phyloP scores from a whole-genome alignment of 2,113 vertebrate genomes.

The Archilochus colubris region DNA sequence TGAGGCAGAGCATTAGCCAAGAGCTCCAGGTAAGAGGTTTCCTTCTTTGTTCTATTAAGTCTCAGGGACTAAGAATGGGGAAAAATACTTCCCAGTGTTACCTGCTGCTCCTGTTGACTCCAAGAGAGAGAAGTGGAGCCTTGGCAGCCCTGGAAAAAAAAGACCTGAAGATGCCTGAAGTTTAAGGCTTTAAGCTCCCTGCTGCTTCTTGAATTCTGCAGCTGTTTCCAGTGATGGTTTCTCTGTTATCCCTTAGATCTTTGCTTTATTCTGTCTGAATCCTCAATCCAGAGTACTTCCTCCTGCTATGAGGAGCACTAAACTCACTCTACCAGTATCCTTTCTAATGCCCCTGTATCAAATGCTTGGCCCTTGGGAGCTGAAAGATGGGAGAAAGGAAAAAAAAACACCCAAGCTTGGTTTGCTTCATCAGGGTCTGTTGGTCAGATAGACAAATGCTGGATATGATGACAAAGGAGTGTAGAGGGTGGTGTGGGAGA shows the following conservation, averaged over 20 bases:
- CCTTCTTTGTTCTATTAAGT: background rate
- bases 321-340: background rate
- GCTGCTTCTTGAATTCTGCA: background rate
- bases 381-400: background rate
- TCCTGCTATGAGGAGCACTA: background rate
- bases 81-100: background rate
- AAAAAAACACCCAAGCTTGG: background rate
- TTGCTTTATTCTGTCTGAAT: background rate
- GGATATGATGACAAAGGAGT: background rate
- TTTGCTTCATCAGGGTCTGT: background rate
- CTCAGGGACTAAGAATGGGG: background rate
- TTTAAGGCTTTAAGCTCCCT: background rate
- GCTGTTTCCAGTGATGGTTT: background rate
- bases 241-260: background rate
- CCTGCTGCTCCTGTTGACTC: background rate
- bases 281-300: background rate
- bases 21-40: background rate
- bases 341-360: background rate
- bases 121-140: background rate
- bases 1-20: background rate
- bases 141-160: background rate
- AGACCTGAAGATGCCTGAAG: background rate
- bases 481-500: background rate
- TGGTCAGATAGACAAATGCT: background rate
- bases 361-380: background rate